Evolutionary conservation across 2,888 invertebrate genomes (phyloP).

Genomic region (Aricia artaxerxes): DNA sequence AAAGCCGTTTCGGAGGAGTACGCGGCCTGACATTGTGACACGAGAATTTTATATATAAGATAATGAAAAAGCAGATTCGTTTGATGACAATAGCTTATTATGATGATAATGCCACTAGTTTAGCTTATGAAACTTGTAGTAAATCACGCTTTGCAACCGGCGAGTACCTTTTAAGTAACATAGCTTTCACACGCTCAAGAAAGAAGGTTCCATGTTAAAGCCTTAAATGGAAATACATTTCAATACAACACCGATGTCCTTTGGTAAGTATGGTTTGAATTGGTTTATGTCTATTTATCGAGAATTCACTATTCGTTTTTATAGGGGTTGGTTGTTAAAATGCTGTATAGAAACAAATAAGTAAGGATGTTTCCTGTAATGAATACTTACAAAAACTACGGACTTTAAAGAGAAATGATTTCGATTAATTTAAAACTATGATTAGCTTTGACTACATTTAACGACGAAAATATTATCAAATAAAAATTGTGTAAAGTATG

Average conservation of each 20-base stretch:
- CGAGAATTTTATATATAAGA: no score
- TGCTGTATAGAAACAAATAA: background rate
- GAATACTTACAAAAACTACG: background rate
- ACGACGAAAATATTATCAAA: no score
- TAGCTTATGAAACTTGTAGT: background rate
- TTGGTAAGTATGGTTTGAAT: conserved; percentile 40
- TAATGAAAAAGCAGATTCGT: no score
- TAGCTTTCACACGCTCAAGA: conserved; percentile 39
- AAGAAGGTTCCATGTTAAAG: conserved; percentile 34
- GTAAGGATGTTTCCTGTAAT: background rate
- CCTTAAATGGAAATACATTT: conserved; percentile 39
- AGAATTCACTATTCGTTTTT: background rate
- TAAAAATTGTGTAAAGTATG: no score
- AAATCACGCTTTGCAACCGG: conserved; percentile 10
- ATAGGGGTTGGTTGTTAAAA: background rate
- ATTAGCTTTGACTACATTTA: no score
- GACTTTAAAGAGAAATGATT: background rate
- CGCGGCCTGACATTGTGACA: no score
- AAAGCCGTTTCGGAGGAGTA: no score
- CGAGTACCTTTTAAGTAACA: conserved; percentile 8
- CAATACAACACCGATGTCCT: conserved; percentile 38
- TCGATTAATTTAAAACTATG: no score
- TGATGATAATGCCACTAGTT: no score
- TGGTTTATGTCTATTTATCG: conserved; percentile 43
- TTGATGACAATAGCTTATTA: no score